Evolutionary conservation across 2,113 vertebrate genomes (phyloP).

Genomic region (Rattus rattus): DNA sequence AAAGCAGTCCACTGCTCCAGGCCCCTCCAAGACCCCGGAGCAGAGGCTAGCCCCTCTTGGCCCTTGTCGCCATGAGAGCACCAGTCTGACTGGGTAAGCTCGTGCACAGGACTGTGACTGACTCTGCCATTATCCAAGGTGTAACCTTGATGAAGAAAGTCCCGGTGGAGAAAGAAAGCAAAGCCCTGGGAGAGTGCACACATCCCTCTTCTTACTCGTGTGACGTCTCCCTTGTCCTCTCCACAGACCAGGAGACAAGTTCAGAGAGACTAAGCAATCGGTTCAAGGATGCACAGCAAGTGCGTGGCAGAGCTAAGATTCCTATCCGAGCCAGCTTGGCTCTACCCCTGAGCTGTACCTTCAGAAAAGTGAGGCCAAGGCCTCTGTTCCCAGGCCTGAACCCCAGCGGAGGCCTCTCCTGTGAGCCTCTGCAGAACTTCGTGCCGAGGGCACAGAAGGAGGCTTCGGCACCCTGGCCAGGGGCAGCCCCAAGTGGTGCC

Average conservation of each 20-base stretch:
- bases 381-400: accelerated
- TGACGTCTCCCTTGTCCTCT: not conserved
- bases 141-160: not conserved
- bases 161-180: not conserved
- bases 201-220: accelerated
- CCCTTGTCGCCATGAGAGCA: accelerated
- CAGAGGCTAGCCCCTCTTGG: not conserved
- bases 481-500: not conserved
- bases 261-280: constrained; percentile 38
- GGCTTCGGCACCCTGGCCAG: not conserved
- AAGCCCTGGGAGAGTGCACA: accelerated
- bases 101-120: too few relatives aligned
- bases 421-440: not conserved
- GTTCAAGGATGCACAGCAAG: not conserved
- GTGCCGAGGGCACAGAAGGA: not conserved
- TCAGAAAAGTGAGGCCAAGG: not conserved
- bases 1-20: not conserved
- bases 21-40: not conserved
- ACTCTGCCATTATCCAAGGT: not conserved
- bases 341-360: not conserved
- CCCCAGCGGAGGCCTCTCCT: not conserved
- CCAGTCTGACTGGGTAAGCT: not conserved
- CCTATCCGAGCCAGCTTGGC: not conserved
- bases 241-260: not conserved
- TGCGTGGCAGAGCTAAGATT: not conserved